Conservation (phyloP, 2,113 vertebrate genomes). For the Pterophyllum scalare region DNA sequence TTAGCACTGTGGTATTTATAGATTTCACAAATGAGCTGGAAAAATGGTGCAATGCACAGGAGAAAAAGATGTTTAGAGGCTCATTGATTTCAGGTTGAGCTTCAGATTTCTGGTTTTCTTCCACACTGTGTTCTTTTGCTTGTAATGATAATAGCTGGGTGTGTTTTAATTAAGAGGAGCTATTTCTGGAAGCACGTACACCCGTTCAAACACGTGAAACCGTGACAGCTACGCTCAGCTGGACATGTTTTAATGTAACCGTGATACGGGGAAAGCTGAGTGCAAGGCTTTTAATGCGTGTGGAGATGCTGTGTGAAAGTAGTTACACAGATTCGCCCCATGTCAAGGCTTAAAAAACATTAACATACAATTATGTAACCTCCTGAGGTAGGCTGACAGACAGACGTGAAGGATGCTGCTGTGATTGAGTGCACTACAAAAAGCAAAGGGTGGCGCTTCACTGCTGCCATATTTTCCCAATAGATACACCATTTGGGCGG, state of each 20-base stretch:
- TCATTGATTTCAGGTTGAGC: conserved; percentile 32
- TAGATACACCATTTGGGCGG: conserved; percentile 4
- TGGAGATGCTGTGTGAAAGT: background rate
- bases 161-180: background rate
- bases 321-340: background rate
- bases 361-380: background rate
- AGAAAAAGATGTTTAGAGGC: conserved; percentile 21
- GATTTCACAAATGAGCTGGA: conserved; percentile 57
- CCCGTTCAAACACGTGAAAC: conserved; percentile 27
- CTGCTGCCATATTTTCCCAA: background rate
- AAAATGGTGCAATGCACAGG: conserved; percentile 26
- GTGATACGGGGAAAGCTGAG: background rate
- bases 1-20: conserved; percentile 71
- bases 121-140: background rate
- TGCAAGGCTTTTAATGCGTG: background rate
- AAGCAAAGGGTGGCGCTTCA: background rate
- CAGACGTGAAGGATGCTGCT: background rate
- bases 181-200: background rate
- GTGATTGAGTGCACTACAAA: background rate
- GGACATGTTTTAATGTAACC: background rate
- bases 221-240: conserved; percentile 26
- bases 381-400: background rate
- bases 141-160: background rate
- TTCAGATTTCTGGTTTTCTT: background rate
- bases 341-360: background rate